These are phyloP conservation scores for Actinia tenebrosa DNA, from an alignment of 64 coral and sea anemone genomes.

Conservation along the genomic window DNA sequence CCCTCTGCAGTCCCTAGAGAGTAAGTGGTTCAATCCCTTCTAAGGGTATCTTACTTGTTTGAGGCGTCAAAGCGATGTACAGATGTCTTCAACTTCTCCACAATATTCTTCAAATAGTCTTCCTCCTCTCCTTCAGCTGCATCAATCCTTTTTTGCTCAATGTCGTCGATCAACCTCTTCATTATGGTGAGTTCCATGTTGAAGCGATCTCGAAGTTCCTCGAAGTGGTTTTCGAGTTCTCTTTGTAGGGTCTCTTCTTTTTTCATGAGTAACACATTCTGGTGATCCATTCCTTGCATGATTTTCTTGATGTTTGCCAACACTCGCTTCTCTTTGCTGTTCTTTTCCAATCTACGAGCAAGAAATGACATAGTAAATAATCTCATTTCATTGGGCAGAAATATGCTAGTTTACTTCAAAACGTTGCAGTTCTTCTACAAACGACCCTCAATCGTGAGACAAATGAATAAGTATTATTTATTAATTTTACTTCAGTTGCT, in stretches of 20 bases:
- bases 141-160: constrained; percentile 49
- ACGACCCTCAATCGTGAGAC: no score
- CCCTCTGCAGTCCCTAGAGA: neutral
- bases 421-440: no score
- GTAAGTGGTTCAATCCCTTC: no score
- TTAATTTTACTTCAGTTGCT: no score
- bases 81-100: constrained; percentile 62
- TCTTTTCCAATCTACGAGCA: constrained; percentile 14
- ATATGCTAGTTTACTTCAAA: no score
- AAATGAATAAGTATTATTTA: no score
- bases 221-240: constrained; percentile 57
- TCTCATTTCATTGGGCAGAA: no score
- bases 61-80: constrained; percentile 70
- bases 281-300: constrained; percentile 30
- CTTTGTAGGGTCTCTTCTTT: constrained; percentile 39
- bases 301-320: constrained; percentile 19
- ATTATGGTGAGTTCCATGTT: constrained; percentile 41
- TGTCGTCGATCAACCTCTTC: constrained; percentile 57
- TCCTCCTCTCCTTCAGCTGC: constrained; percentile 14
- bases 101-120: constrained; percentile 30
- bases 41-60: constrained; percentile 38
- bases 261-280: constrained; percentile 43
- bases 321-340: constrained; percentile 19
- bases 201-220: constrained; percentile 35
- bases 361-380: neutral